Percentiles rank a stretch among this genome's conserved stretches.
Evolutionary conservation across 1,140 invertebrate genomes (phyloP).

Genomic region (Drosophila leontia): DNA sequence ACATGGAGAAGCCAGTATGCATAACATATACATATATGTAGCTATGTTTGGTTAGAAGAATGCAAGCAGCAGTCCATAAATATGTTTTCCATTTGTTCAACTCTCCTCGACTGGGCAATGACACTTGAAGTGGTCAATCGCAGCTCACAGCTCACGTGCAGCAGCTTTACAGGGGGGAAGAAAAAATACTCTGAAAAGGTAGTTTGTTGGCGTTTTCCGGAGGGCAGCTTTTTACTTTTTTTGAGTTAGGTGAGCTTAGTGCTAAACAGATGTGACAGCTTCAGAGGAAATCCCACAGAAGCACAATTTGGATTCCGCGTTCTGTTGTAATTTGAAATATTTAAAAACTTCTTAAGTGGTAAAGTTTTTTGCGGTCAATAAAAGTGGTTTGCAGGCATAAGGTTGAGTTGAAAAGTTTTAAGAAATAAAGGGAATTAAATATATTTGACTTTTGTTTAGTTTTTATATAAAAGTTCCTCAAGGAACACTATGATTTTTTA

Average conservation of each 20-base stretch:
- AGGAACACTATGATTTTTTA: not conserved
- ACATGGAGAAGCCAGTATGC: slow-evolving; percentile 27
- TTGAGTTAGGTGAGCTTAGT: slow-evolving; percentile 49
- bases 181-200: slow-evolving; percentile 2
- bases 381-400: not conserved
- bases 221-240: slow-evolving; percentile 4
- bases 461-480: not conserved
- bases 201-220: slow-evolving; percentile 8
- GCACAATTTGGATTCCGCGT: not conserved
- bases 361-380: not conserved
- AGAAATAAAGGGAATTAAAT: not conserved
- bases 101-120: slow-evolving; percentile 65
- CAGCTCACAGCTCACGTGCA: slow-evolving; percentile 41
- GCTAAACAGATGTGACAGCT: slow-evolving; percentile 46
- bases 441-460: not conserved
- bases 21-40: slow-evolving; percentile 14
- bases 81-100: slow-evolving; percentile 29
- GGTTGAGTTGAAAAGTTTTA: not conserved
- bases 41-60: slow-evolving; percentile 64
- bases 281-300: slow-evolving; percentile 38
- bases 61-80: slow-evolving; percentile 49
- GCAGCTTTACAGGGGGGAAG: slow-evolving; percentile 24
- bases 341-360: not conserved
- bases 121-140: slow-evolving; percentile 63
- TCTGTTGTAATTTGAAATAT: slow-evolving; percentile 16